These are phyloP conservation scores for Tolmerus cingulatus DNA, from an alignment of 2,888 invertebrate genomes.

Conservation along the genomic window DNA sequence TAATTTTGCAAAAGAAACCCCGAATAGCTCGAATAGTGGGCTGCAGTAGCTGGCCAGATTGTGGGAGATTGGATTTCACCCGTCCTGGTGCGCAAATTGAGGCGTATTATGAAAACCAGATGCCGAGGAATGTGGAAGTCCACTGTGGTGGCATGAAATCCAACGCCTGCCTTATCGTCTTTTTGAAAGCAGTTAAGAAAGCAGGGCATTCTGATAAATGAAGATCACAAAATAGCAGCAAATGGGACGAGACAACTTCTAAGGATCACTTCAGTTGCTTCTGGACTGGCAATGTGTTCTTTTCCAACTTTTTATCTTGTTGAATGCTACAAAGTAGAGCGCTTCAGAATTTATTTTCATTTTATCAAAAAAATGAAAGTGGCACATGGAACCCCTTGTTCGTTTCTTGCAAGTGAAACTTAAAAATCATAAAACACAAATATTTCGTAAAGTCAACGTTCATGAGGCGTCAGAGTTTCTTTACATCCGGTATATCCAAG, in stretches of 20 bases:
- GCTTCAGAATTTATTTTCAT: not conserved
- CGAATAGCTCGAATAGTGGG: not conserved
- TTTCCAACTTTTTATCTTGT: not conserved
- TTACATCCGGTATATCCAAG: not conserved
- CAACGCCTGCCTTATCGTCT: not conserved
- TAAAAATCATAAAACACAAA: not conserved
- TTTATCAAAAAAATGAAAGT: not conserved
- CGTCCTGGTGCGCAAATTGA: not conserved
- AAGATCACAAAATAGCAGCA: not conserved
- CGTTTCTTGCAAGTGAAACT: not conserved
- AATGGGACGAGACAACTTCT: not conserved
- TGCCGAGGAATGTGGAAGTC: slow-evolving; percentile 5
- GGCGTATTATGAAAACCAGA: slow-evolving; percentile 13
- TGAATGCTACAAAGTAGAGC: not conserved
- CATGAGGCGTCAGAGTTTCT: not conserved
- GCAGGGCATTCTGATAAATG: not conserved
- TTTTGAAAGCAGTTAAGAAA: not conserved
- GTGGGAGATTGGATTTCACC: not conserved
- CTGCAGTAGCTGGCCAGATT: not conserved
- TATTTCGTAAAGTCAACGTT: not conserved
- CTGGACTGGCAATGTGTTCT: not conserved
- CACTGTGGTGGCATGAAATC: slow-evolving; percentile 19
- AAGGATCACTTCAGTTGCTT: not conserved
- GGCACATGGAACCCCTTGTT: not conserved
- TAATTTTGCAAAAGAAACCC: not conserved